Conservation (phyloP, 1,140 invertebrate genomes). For the Diachasma alloeum region DNA sequence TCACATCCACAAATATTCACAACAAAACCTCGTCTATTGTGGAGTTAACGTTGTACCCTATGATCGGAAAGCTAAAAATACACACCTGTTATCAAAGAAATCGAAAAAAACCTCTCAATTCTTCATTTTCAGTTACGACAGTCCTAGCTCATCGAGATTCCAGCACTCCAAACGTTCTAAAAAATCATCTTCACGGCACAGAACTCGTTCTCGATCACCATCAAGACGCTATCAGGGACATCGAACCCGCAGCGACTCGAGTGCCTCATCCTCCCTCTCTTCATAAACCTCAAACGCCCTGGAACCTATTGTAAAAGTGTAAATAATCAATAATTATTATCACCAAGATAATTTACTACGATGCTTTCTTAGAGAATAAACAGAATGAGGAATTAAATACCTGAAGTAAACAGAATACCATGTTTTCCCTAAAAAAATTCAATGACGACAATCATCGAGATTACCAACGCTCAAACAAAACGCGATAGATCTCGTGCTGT, state of each 20-base stretch:
- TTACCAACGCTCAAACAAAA: not conserved
- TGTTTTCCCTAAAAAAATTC: too few relatives aligned
- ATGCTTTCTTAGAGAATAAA: not conserved
- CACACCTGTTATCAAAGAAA: too few relatives aligned
- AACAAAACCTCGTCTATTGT: too few relatives aligned
- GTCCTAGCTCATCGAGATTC: constrained; percentile 53
- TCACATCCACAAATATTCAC: too few relatives aligned
- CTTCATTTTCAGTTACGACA: constrained; percentile 51
- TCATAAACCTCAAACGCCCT: constrained; percentile 35
- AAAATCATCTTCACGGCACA: constrained; percentile 55
- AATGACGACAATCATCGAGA: not conserved
- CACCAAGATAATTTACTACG: constrained; percentile 12
- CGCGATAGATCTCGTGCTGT: not conserved
- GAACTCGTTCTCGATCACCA: constrained; percentile 55
- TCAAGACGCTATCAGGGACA: constrained; percentile 48
- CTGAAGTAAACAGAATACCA: not conserved
- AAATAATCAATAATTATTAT: not conserved
- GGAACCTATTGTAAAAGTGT: constrained; percentile 12
- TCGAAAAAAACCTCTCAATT: not conserved
- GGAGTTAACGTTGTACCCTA: too few relatives aligned
- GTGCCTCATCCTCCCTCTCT: constrained; percentile 50
- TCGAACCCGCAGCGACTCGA: constrained; percentile 53
- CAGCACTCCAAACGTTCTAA: constrained; percentile 60
- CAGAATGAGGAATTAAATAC: not conserved
- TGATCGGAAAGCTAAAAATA: not conserved